A percentile compares a stretch with the other conserved stretches of the same genome.
Conservation (phyloP, 2,888 invertebrate genomes). For the Agrotis puta region DNA sequence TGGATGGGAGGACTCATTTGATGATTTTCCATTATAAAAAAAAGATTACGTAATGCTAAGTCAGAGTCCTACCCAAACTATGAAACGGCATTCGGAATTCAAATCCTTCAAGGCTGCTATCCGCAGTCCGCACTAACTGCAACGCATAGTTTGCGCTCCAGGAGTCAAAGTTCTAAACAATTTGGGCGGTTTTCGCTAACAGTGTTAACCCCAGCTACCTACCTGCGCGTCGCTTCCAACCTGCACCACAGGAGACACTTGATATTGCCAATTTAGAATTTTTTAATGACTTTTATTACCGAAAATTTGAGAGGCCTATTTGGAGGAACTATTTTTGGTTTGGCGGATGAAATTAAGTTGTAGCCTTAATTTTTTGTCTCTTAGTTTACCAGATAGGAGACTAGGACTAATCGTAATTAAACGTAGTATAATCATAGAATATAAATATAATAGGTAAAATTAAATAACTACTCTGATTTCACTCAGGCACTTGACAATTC, state of each 20-base stretch:
- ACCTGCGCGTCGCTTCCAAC: slow-evolving; percentile 43
- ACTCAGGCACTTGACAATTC: too few species aligned
- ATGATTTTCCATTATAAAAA: too few species aligned
- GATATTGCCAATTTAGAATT: slow-evolving; percentile 70
- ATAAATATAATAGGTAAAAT: too few species aligned
- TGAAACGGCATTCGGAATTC: slow-evolving; percentile 10
- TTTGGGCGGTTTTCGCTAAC: slow-evolving; percentile 53
- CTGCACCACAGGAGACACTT: slow-evolving; percentile 55
- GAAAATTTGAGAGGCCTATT: slow-evolving; percentile 53
- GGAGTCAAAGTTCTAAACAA: slow-evolving; percentile 32
- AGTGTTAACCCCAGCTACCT: slow-evolving; percentile 54
- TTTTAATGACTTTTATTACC: slow-evolving; percentile 64
- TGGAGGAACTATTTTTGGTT: slow-evolving; percentile 47
- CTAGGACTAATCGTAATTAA: background rate
- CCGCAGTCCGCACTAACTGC: background rate
- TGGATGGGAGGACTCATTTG: too few species aligned
- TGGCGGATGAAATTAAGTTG: background rate
- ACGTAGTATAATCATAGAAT: too few species aligned
- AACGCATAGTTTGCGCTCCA: slow-evolving; percentile 24
- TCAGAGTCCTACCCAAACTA: background rate
- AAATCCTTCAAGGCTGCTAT: slow-evolving; percentile 5
- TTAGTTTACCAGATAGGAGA: background rate
- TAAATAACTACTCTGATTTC: background rate
- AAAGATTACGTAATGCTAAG: too few species aligned
- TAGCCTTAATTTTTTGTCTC: background rate